Evolutionary conservation across 2,113 vertebrate genomes (phyloP).

Genomic region (human): GRCh38 chrX:33382501-33383000

Average conservation of each 20-base stretch:
- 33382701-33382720: neutral
- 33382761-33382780: neutral
- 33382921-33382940: neutral
- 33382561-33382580: neutral
- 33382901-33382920: neutral
- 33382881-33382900: neutral
- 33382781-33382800: conserved; percentile 17
- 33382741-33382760: neutral
- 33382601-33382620: neutral
- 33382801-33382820: neutral
- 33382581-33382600: neutral
- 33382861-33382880: neutral
- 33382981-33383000: neutral
- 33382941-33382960: neutral
- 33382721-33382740: neutral
- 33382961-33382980: neutral
- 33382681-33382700: neutral
- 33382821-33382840: neutral
- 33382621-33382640: neutral
- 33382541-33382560: neutral
- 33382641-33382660: neutral
- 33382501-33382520: neutral
- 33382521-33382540: neutral
- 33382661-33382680: neutral
- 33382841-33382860: neutral